Base-by-base conservation (phyloP, 2,797 vertebrate genomes). In the Schizothorax lantsangensis region DNA sequence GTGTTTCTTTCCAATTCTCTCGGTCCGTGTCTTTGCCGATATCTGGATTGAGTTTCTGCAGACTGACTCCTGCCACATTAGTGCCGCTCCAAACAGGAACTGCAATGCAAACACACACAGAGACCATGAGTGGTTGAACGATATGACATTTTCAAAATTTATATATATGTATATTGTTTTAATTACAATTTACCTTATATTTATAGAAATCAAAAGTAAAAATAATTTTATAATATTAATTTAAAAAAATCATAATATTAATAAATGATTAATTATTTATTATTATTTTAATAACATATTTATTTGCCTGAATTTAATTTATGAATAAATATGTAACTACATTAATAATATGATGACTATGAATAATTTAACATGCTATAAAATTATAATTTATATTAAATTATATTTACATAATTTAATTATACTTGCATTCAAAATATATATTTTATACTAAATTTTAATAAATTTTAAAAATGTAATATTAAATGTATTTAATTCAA, bases 11-110 rank as follows among this genome's bases (percentile, higher is more conserved):
- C 98, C 98, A 99, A 88, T 97, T 95, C 81, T 99, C 98, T 12
- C 93, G 92, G 36, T 99, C 98, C 1, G 88, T 90, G 33, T 97
- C 97, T 0, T 95, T 96, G 54, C 98, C 98, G 17, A 99, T 96
- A 0, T 94, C 95, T 23, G 97, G 97, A 82, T 98, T 97, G 85
- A 99, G 93, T 33, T 96, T 96, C 95, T 99, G 97, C 45, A 99
- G 95, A 84, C 93, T 93, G 87, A 99, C 98, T 0, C 98, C 98
- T 0, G 98, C 98, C 72, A 99, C 97, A 0, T 98, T 99, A 0
- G 97, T 92, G 0, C 98, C 97, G 0, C 98, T 99, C 98, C 98
- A 99, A 75, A 99, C 97, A 11, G 98, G 96, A 89, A 99, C 98
- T 99, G 89, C 0, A 57, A 30, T 2, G 19, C 9, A 78, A 26